Evolutionary conservation across 1,140 invertebrate genomes (phyloP).

Genomic region (Drosophila sproati): DNA sequence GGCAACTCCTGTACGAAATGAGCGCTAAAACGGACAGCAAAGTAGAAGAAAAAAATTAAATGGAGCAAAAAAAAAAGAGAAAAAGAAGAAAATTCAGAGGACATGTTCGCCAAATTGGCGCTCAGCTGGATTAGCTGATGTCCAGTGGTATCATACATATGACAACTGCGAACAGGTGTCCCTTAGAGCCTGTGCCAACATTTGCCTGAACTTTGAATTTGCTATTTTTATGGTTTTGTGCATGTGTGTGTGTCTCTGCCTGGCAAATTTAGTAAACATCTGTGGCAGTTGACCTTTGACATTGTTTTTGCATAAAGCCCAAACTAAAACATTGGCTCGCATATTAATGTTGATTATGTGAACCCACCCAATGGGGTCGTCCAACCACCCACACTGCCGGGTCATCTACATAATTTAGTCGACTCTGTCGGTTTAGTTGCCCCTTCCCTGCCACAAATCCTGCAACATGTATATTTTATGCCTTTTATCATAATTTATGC

Average conservation of each 20-base stretch:
- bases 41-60: neutral
- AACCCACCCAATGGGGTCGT: neutral
- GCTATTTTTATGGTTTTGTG: slow-evolving; percentile 31
- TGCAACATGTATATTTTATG: slow-evolving; percentile 61
- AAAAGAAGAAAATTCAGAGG: slow-evolving; percentile 39
- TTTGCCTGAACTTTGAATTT: slow-evolving; percentile 50
- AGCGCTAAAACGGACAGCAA: slow-evolving; percentile 45
- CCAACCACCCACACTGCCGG: slow-evolving; percentile 7
- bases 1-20: slow-evolving; percentile 57
- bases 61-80: neutral
- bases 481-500: slow-evolving; percentile 76
- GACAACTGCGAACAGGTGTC: slow-evolving; percentile 70
- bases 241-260: slow-evolving; percentile 54
- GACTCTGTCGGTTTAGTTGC: slow-evolving; percentile 56
- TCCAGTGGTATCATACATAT: slow-evolving; percentile 48
- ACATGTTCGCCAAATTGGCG: slow-evolving; percentile 69
- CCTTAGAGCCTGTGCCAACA: slow-evolving; percentile 47
- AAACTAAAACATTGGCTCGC: slow-evolving; percentile 1
- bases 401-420: slow-evolving; percentile 62
- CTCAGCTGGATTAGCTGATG: slow-evolving; percentile 68
- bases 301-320: slow-evolving; percentile 60
- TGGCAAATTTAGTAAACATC: slow-evolving; percentile 62
- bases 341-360: slow-evolving; percentile 17
- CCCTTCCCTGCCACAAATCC: slow-evolving; percentile 12
- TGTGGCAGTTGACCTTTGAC: slow-evolving; percentile 63